Percentiles rank a stretch among this genome's conserved stretches.
Conservation (phyloP, 1,140 invertebrate genomes). For the Calliphora vicina region DNA sequence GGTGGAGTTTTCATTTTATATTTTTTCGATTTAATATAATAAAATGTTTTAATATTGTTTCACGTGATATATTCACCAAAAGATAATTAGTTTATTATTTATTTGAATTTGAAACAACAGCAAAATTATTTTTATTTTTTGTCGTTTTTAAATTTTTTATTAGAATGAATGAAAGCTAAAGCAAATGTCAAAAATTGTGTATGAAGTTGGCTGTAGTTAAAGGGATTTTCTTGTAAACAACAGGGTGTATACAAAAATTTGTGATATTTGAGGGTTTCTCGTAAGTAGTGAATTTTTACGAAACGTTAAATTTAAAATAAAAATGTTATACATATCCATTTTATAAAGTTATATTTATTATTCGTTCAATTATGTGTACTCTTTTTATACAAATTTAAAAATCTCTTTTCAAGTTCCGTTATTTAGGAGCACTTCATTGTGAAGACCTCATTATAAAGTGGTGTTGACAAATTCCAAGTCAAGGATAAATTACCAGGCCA, state of each 20-base stretch:
- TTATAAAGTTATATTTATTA: too few species aligned
- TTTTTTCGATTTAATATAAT: not conserved
- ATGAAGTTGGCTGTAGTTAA: not conserved
- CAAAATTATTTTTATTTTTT: not conserved
- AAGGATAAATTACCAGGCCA: too few species aligned
- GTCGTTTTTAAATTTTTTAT: not conserved
- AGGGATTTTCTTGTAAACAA: not conserved
- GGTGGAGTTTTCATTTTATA: constrained; percentile 35
- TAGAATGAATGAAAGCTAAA: not conserved
- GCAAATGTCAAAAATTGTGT: not conserved
- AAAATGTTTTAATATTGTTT: not conserved
- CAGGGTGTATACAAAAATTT: not conserved
- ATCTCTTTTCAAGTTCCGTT: too few species aligned
- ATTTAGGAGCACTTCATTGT: too few species aligned
- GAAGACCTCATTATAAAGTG: too few species aligned
- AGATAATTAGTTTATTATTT: not conserved
- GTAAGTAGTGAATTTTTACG: too few species aligned
- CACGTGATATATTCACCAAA: not conserved
- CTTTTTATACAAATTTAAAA: too few species aligned
- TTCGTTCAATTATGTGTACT: too few species aligned
- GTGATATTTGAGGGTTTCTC: too few species aligned
- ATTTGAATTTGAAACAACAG: not conserved
- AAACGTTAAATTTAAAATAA: too few species aligned
- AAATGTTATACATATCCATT: too few species aligned
- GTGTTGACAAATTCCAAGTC: too few species aligned